Evolutionary conservation across 2,113 vertebrate species (phyloP).

Genomic region (Chiloscyllium plagiosum): DNA sequence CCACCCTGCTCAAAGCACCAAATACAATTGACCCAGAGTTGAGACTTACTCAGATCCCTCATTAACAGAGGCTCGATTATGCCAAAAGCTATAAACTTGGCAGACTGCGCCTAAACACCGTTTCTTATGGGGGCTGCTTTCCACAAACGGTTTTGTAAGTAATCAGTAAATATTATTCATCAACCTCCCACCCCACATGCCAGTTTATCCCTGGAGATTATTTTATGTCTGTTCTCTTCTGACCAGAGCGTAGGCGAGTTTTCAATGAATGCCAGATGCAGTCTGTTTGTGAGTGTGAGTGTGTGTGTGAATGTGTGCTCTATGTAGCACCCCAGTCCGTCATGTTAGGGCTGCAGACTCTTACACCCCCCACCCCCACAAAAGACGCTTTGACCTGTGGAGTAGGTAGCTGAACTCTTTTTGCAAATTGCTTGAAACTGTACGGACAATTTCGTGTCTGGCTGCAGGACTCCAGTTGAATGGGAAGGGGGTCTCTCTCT

Average conservation of each 20-base stretch:
- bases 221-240: not conserved
- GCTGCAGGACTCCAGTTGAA: no score
- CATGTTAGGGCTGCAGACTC: not conserved
- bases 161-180: conserved; percentile 36
- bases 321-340: not conserved
- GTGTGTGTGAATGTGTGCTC: not conserved
- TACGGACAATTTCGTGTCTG: not conserved
- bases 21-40: not conserved
- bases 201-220: not conserved
- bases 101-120: not conserved
- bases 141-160: conserved; percentile 9
- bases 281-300: not conserved
- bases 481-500: not conserved
- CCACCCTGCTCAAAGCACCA: not conserved
- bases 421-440: not conserved
- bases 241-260: conserved; percentile 1
- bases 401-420: not conserved
- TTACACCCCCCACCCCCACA: no score
- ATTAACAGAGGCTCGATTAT: conserved; percentile 8
- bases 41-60: not conserved
- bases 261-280: conserved; percentile 35
- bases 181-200: conserved; percentile 4
- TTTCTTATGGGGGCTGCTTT: not conserved
- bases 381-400: not conserved
- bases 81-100: not conserved